Base-by-base conservation (phyloP, 2,888 invertebrate genomes). In the Leptarthrus brevirostris region DNA sequence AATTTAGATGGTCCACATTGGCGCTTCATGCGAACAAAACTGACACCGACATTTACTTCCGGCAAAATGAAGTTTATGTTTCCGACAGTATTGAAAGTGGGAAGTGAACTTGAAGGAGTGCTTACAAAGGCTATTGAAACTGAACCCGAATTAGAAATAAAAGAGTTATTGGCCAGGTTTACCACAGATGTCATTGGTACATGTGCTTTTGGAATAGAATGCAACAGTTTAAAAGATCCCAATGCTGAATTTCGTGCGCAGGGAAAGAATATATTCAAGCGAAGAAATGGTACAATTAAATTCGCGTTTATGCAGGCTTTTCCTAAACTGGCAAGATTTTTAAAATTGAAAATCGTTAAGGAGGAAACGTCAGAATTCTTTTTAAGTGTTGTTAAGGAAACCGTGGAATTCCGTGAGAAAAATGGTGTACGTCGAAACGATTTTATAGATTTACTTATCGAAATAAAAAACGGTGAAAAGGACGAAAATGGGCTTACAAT, bases 121-220 rank as follows among this genome's bases (percentile, higher is more conserved):
- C 64, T 83, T 74, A 56, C 78, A 76, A 20, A 81, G 2, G 34
- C 26, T 2, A 5, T 52, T 8, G n/a, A 20, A 18, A 30, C 3
- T 30, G 6, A 49, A 14, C 12, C 24, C 0, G 12, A 18, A 2
- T 5, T 69, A 0, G 87, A 87, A 74, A 79, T 86, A 0, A 85
- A 85, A 76, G 85, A 86, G 6, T 73, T 85, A 2, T 78, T 85
- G 54, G 84, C 86, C 0, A 82, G 85, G n/a, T 87, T 84, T 75
- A 86, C 87, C 12, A 86, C 86, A 12, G 87, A 88, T 77, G 85
- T 87, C 0, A 87, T 87, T 66, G 86, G 86, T 8, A 82, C 81
- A 6, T 85, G 86, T 77, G 86, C 86, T 4, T 87, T 87, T 77
- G 87, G 87, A 1, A 79, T 87, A 3, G 84, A 86, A 18, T 84